A percentile compares a stretch with the other conserved stretches of the same genome.
Conservation (phyloP, 2,888 invertebrate species). For the Crossocerus cetratus region DNA sequence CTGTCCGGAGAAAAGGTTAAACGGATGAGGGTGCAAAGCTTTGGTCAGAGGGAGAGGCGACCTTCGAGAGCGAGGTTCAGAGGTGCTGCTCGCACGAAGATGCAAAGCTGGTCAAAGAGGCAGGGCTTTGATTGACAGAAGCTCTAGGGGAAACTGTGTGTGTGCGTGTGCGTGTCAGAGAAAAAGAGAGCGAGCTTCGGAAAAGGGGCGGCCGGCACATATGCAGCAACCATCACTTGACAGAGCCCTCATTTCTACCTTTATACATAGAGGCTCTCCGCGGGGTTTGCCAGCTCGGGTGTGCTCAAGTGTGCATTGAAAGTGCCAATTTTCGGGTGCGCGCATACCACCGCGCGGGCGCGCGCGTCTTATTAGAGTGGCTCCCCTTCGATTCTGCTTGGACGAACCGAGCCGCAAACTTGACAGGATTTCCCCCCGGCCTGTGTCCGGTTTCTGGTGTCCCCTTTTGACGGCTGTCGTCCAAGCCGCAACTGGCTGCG, state of each 20-base stretch:
- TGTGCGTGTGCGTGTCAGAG: not conserved
- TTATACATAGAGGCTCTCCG: not conserved
- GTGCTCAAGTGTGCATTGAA: too few relatives aligned
- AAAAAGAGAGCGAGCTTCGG: not conserved
- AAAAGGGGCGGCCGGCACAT: constrained; percentile 12
- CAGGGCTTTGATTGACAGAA: not conserved
- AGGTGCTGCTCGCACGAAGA: not conserved
- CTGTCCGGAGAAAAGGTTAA: constrained; percentile 7
- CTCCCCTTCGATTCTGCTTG: too few relatives aligned
- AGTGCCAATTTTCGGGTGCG: too few relatives aligned
- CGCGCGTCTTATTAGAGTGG: too few relatives aligned
- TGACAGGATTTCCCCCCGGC: too few relatives aligned
- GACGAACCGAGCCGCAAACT: too few relatives aligned
- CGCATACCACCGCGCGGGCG: too few relatives aligned
- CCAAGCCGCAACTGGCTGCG: too few relatives aligned
- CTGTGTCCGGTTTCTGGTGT: too few relatives aligned
- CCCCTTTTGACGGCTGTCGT: too few relatives aligned
- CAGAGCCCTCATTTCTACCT: constrained; percentile 33
- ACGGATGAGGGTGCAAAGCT: constrained; percentile 10
- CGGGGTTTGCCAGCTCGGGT: too few relatives aligned
- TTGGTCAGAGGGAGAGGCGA: not conserved
- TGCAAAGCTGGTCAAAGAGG: not conserved
- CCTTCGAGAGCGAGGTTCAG: not conserved
- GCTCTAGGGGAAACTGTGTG: not conserved
- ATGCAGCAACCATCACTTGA: constrained; percentile 42